These are phyloP conservation scores for Eucera pruinosa DNA, from an alignment of 2,888 invertebrate species.

Conservation along the genomic window DNA sequence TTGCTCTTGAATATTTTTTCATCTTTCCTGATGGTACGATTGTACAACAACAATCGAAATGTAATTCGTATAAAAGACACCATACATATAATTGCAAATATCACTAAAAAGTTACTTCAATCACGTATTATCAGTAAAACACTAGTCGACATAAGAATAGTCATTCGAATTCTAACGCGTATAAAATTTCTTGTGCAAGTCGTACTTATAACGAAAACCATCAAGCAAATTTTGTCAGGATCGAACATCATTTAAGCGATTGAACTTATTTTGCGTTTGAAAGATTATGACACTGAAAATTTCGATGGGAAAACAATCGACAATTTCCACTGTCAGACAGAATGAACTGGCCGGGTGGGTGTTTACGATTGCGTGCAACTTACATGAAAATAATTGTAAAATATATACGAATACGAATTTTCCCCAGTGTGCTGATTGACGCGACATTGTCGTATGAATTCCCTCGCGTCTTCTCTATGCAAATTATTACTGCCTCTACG, in stretches of 20 bases:
- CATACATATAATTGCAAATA: not conserved
- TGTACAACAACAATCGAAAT: not conserved
- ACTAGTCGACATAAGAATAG: not conserved
- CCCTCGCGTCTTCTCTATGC: conserved; percentile 35
- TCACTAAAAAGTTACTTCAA: not conserved
- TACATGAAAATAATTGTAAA: conserved; percentile 83
- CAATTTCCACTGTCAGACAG: conserved; percentile 20
- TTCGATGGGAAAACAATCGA: conserved; percentile 20
- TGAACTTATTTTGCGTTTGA: not conserved
- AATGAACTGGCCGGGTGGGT: conserved; percentile 64
- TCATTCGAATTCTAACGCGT: conserved; percentile 32
- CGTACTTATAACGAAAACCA: not conserved
- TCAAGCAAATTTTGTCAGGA: not conserved
- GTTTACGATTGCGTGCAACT: conserved; percentile 70
- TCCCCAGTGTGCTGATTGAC: conserved; percentile 78
- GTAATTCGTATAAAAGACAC: not conserved
- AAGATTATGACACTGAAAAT: conserved; percentile 12
- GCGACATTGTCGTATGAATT: conserved; percentile 71
- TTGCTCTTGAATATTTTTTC: not conserved
- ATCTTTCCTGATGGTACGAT: not conserved
- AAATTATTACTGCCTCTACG: conserved; percentile 62
- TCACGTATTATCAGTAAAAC: conserved; percentile 2
- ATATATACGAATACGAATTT: conserved; percentile 81
- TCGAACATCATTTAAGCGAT: not conserved
- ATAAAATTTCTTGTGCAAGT: conserved; percentile 3